Evolutionary conservation across 2,888 invertebrate genomes (phyloP).

Genomic region (Melieria omissa): DNA sequence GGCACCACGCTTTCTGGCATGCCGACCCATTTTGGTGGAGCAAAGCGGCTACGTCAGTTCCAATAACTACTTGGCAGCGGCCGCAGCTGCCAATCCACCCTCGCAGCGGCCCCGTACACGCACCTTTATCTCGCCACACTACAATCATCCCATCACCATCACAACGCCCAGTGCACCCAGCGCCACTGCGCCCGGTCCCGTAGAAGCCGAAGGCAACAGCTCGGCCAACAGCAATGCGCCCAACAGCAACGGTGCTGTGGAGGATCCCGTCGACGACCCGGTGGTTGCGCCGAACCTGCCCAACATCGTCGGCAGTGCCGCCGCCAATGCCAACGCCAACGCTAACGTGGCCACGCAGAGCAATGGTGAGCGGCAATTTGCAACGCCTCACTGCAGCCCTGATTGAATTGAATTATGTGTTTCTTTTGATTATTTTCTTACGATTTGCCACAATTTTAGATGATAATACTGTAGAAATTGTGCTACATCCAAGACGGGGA

Average conservation of each 20-base stretch:
- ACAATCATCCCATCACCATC: constrained; percentile 13
- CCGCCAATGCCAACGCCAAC: constrained; percentile 23
- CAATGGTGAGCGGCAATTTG: constrained; percentile 38
- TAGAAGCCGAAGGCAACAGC: constrained; percentile 2
- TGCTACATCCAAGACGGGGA: constrained; percentile 46
- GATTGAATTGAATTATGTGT: background rate
- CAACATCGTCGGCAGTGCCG: background rate
- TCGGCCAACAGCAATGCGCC: constrained; percentile 44
- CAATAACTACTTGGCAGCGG: constrained; percentile 57
- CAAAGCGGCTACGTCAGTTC: constrained; percentile 70
- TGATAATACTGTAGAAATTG: constrained; percentile 45
- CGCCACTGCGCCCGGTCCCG: constrained; percentile 31
- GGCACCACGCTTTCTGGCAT: constrained; percentile 77
- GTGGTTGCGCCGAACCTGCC: constrained; percentile 43
- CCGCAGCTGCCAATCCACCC: constrained; percentile 44
- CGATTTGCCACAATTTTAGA: constrained; percentile 32
- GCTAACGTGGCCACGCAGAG: constrained; percentile 37
- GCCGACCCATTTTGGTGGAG: constrained; percentile 78
- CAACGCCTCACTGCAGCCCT: background rate
- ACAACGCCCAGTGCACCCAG: constrained; percentile 40
- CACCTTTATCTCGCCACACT: constrained; percentile 17
- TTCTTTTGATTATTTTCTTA: constrained; percentile 34
- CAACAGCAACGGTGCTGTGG: constrained; percentile 43
- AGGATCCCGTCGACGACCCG: constrained; percentile 60
- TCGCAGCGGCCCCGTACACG: constrained; percentile 31